Percentiles rank a stretch among this genome's conserved stretches.
phyloP scores from a whole-genome alignment of 2,113 vertebrate species.

The Lophius piscatorius region DNA sequence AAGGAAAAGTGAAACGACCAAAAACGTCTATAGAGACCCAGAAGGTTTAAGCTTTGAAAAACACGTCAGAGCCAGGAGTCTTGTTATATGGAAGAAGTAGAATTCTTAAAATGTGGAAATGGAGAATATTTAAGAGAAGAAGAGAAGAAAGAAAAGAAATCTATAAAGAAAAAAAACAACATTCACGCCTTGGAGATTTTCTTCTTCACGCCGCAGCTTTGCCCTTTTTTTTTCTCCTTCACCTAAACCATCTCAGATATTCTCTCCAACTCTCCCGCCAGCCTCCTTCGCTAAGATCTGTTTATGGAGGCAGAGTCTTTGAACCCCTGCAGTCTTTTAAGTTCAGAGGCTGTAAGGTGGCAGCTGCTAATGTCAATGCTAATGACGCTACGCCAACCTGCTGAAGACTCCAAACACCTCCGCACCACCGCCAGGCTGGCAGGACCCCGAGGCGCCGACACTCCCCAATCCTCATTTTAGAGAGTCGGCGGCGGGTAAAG shows the following conservation, averaged over 20 bases:
- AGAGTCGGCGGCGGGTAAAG: too few relatives aligned
- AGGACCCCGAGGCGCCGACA: slow-evolving; percentile 31
- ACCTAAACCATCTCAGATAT: slow-evolving; percentile 43
- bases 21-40: too few relatives aligned
- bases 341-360: slow-evolving; percentile 70
- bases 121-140: not conserved
- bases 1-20: too few relatives aligned
- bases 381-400: slow-evolving; percentile 65
- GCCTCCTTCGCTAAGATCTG: slow-evolving; percentile 58
- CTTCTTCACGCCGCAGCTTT: slow-evolving; percentile 31
- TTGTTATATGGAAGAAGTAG: too few relatives aligned
- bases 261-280: slow-evolving; percentile 25
- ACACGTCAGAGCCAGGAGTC: too few relatives aligned
- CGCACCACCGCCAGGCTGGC: slow-evolving; percentile 19
- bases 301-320: slow-evolving; percentile 74
- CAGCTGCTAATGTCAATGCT: slow-evolving; percentile 78
- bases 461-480: slow-evolving; percentile 39
- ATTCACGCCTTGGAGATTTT: slow-evolving; percentile 15
- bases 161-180: slow-evolving; percentile 2
- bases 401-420: slow-evolving; percentile 58
- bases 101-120: not conserved
- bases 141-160: not conserved
- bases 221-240: slow-evolving; percentile 52
- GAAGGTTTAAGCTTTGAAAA: too few relatives aligned
- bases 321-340: slow-evolving; percentile 72